Evolutionary conservation across 2,113 vertebrate genomes (phyloP).

Genomic region (Myrmecobius fasciatus): DNA sequence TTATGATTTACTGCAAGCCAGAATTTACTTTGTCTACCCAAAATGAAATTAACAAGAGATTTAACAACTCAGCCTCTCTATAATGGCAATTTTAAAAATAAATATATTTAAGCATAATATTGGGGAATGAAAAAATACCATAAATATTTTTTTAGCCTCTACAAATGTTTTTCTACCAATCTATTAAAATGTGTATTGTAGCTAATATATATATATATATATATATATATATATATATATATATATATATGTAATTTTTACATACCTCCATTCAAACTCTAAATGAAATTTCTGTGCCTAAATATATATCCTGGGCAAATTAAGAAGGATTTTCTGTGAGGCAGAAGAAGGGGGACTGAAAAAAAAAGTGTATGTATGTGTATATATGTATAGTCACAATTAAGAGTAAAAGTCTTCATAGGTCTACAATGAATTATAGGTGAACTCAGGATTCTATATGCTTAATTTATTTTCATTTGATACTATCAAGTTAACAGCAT

Average conservation of each 20-base stretch:
- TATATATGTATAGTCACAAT: not conserved
- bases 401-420: slow-evolving; percentile 11
- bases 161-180: not conserved
- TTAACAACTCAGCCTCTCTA: slow-evolving; percentile 14
- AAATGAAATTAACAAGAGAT: slow-evolving; percentile 11
- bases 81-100: not conserved
- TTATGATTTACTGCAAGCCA: not conserved
- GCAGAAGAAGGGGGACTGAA: accelerated
- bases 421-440: not conserved
- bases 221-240: not conserved
- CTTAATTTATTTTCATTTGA: slow-evolving; percentile 15
- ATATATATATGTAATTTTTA: not conserved
- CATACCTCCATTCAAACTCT: not conserved
- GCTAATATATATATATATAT: not conserved
- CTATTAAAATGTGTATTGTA: slow-evolving; percentile 13
- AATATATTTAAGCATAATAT: not conserved
- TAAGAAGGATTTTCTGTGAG: not conserved
- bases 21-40: slow-evolving; percentile 17
- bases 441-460: not conserved
- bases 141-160: not conserved
- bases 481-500: not conserved
- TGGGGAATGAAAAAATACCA: not conserved
- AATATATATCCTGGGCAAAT: not conserved
- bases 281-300: slow-evolving; percentile 31
- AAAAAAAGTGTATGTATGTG: not conserved